phyloP scores from a whole-genome alignment of 1,140 invertebrate genomes.

The Drosophila cardini region DNA sequence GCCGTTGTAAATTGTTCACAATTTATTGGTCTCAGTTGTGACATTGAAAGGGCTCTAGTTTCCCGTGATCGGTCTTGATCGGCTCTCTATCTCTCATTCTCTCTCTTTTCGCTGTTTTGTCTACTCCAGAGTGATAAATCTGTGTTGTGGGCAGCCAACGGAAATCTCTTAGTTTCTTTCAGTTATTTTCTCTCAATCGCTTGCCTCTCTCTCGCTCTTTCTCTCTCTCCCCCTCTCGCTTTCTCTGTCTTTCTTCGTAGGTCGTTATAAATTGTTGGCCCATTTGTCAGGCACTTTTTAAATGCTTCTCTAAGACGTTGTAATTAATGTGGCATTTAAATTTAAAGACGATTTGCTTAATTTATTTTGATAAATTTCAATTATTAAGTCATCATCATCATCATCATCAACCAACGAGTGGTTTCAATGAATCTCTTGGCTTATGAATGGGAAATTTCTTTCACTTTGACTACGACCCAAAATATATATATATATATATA shows the following conservation, averaged over 20 bases:
- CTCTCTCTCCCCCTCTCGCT: neutral
- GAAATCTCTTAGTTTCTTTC: conserved; percentile 18
- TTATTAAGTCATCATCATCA: conserved; percentile 76
- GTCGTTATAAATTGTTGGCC: conserved; percentile 40
- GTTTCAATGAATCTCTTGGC: conserved; percentile 55
- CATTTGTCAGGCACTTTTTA: conserved; percentile 57
- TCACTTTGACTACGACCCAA: neutral
- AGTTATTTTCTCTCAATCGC: conserved; percentile 1
- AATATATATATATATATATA: neutral
- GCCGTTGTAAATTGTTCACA: conserved; percentile 78
- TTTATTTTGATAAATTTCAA: conserved; percentile 77
- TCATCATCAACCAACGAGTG: conserved; percentile 22
- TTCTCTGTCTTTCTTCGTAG: conserved; percentile 5
- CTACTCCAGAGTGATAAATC: conserved; percentile 52
- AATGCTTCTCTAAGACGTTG: conserved; percentile 52
- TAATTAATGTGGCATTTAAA: conserved; percentile 75
- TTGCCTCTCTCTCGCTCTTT: neutral
- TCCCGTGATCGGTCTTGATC: too few relatives aligned
- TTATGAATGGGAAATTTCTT: conserved; percentile 47
- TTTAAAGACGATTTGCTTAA: conserved; percentile 69
- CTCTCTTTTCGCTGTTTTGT: conserved; percentile 36
- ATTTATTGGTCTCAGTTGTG: conserved; percentile 71
- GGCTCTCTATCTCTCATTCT: neutral
- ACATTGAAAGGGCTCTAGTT: conserved; percentile 47
- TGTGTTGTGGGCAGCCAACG: conserved; percentile 40